Conservation (phyloP, 2,888 invertebrate species). For the Ommatoiulus sabulosus region DNA sequence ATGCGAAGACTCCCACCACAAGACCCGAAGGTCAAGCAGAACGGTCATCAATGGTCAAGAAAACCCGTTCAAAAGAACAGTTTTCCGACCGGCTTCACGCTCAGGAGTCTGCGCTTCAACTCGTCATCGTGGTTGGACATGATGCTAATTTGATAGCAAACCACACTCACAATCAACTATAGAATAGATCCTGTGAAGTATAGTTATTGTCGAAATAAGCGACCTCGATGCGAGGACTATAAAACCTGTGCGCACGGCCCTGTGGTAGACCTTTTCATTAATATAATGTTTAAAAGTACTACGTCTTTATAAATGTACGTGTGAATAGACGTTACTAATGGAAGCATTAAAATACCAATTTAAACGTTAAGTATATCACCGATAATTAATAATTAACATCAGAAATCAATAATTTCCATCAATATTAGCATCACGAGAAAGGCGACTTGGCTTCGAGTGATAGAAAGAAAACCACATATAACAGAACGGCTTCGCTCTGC, state of each 20-base stretch:
- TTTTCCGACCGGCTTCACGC: conserved; percentile 20
- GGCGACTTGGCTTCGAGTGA: neutral
- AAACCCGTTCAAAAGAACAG: neutral
- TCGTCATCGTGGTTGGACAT: neutral
- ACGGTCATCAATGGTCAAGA: conserved; percentile 40
- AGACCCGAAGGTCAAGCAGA: neutral
- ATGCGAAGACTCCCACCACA: conserved; percentile 13
- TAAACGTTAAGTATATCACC: neutral
- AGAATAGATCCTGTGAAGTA: conserved; percentile 43
- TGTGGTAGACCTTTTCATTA: neutral
- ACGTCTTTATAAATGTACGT: too few relatives aligned
- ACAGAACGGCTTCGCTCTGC: neutral
- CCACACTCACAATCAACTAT: neutral
- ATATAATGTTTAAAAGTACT: neutral
- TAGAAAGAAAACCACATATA: neutral
- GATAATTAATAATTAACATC: neutral
- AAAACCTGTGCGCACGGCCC: neutral
- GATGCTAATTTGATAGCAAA: neutral
- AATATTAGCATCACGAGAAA: neutral
- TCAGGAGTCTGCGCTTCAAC: neutral
- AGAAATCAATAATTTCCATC: neutral
- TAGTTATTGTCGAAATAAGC: neutral
- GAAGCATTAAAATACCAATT: too few relatives aligned
- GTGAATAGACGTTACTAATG: too few relatives aligned
- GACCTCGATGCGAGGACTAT: neutral